Evolutionary conservation across 1,140 invertebrate species (phyloP).

Genomic region (Drepana arcuata): DNA sequence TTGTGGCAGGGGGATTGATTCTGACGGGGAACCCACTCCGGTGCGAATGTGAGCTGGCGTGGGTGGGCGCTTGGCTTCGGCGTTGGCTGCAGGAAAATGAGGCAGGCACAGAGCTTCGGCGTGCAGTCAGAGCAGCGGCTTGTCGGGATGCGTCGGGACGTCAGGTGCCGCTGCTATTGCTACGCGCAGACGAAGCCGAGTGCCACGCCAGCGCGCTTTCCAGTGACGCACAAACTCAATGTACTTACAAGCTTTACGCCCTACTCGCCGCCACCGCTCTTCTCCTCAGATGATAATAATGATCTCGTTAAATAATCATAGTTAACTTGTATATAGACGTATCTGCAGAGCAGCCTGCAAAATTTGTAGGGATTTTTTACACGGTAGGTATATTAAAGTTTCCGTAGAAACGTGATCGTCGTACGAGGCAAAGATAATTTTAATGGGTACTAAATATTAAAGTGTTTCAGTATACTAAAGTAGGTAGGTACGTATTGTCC

Average conservation of each 20-base stretch:
- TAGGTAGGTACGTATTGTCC: background rate
- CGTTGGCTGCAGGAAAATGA: conserved; percentile 79
- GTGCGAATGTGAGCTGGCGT: conserved; percentile 90
- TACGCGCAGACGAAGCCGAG: conserved; percentile 81
- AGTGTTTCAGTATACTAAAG: background rate
- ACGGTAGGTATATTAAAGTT: background rate
- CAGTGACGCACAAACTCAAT: conserved; percentile 64
- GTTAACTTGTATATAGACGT: conserved; percentile 17
- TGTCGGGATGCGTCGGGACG: conserved; percentile 77
- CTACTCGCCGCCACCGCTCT: conserved; percentile 37
- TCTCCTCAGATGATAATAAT: conserved; percentile 47
- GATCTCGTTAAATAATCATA: conserved; percentile 14
- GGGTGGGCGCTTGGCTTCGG: conserved; percentile 90
- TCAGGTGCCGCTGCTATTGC: conserved; percentile 77
- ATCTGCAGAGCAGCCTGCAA: conserved; percentile 13
- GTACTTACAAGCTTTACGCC: conserved; percentile 39
- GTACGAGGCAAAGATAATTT: conserved; percentile 1
- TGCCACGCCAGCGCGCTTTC: conserved; percentile 84
- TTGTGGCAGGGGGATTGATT: conserved; percentile 85
- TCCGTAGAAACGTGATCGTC: conserved; percentile 7
- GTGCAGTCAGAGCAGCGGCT: conserved; percentile 71
- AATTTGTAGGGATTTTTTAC: conserved; percentile 10
- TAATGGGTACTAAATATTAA: conserved; percentile 7
- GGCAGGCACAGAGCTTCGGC: conserved; percentile 51
- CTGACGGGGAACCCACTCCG: conserved; percentile 87